These are phyloP conservation scores for Drosophila mercatorum DNA, from an alignment of 2,888 invertebrate genomes.

Conservation along the genomic window DNA sequence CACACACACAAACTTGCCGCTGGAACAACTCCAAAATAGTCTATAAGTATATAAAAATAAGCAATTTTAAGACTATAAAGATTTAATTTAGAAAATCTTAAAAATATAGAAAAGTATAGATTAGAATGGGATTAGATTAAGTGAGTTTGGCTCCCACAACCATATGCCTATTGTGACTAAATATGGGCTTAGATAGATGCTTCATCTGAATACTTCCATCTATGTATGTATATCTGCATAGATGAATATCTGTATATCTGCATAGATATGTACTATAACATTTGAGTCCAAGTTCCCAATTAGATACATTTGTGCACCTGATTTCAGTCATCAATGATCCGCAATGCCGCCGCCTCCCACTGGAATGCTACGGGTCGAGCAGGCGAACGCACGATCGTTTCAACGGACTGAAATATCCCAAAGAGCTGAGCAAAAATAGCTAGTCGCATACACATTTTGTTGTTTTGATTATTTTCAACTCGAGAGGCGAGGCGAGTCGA, in stretches of 20 bases:
- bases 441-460: constrained; percentile 33
- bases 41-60: no score
- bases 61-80: neutral
- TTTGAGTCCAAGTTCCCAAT: neutral
- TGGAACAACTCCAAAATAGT: neutral
- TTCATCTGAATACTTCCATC: no score
- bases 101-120: no score
- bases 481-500: constrained; percentile 17
- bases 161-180: neutral
- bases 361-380: constrained; percentile 34
- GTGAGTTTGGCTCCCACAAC: neutral
- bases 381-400: constrained; percentile 25
- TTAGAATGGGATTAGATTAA: no score
- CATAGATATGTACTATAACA: neutral
- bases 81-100: neutral
- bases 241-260: no score
- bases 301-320: constrained; percentile 38
- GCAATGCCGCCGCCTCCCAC: constrained; percentile 31
- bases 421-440: constrained; percentile 47
- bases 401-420: constrained; percentile 27
- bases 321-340: constrained; percentile 34
- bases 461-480: constrained; percentile 47
- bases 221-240: no score
- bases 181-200: no score
- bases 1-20: no score